These are phyloP conservation scores for Ips nitidus DNA, from an alignment of 1,140 invertebrate genomes.

Conservation along the genomic window DNA sequence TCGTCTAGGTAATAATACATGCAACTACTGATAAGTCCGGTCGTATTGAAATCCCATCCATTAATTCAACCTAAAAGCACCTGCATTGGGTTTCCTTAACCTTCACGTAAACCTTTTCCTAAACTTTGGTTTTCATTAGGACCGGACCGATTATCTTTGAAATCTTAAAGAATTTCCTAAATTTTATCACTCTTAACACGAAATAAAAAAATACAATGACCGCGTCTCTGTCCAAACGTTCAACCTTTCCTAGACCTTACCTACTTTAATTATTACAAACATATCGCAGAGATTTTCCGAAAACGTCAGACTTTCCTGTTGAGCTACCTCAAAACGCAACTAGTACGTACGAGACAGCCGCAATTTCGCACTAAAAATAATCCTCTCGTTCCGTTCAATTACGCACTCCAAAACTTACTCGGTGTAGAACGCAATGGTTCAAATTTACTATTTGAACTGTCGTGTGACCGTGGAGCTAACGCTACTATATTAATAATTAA, in stretches of 20 bases:
- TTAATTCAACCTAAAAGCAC: no score
- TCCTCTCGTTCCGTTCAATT: not conserved
- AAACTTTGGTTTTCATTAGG: not conserved
- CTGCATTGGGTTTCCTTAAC: no score
- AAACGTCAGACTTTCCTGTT: constrained; percentile 31
- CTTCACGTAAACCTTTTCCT: constrained; percentile 2
- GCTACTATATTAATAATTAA: constrained; percentile 18
- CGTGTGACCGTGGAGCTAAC: constrained; percentile 10
- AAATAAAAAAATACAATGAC: constrained; percentile 28
- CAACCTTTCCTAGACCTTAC: constrained; percentile 28
- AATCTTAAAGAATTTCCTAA: constrained; percentile 9
- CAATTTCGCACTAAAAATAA: constrained; percentile 19
- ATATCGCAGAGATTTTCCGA: constrained; percentile 34
- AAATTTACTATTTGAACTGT: not conserved
- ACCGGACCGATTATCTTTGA: not conserved
- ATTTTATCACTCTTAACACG: constrained; percentile 13
- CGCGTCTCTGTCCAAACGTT: constrained; percentile 21
- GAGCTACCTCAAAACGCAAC: constrained; percentile 9
- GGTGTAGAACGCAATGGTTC: no score
- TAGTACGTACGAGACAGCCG: constrained; percentile 7
- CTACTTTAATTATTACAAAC: constrained; percentile 32
- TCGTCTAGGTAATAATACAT: no score
- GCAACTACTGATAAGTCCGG: no score
- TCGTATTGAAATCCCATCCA: no score
- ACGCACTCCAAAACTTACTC: not conserved